Base-by-base conservation (phyloP, 1,140 invertebrate genomes). In the Hylyphantes graminicola region DNA sequence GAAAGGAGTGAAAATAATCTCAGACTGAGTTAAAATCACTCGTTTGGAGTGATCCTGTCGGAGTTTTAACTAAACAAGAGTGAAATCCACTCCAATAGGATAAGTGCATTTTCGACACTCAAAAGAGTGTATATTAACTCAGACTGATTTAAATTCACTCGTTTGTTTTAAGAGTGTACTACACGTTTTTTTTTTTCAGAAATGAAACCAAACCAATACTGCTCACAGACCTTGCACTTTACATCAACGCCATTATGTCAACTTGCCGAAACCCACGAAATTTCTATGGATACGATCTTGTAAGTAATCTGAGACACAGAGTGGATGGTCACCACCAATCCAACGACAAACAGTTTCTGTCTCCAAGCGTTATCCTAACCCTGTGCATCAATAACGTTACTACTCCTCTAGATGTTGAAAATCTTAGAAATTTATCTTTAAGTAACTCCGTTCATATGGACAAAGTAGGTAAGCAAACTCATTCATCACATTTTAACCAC, bases 241-340 rank as follows among this genome's bases (percentile, higher is more conserved):
- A 70, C 17, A 78, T 85, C 7, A 85, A 85, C 50, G 73, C 82
- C 10, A 13, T 85, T 10, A 12, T 63, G 10, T 63, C 65, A 61
- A 77, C 65, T 19, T 85, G 82, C 63, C 21, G 21, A 12, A 57
- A 85, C 35, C 74, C 82, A 2, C 48, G 55, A 53, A 78, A 85
- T n/a, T 77, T 85, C 15, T 15, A 85, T n/a, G 82, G 82, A 8
- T 17, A 48, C 7, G 55, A 85, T n/a, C 53, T 85, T 19, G 55
- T 85, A 6, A 6, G 8, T 17, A 72, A 15, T 0, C 15, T 85
- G n/a, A 21, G 70, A 11, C 9, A 83, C 11, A 21, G 72, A 15
- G 63, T 73, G 0, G 19, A 64, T 59, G 5, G 17, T 9, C 21
- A 7, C 17, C 61, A 48, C 0, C 8, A 15, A 5, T 1, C 35